Evolutionary conservation across 2,797 vertebrate species (phyloP), one percentile per base, ranked within the genome.

Genomic region (Lagorchestes hirsutus): DNA sequence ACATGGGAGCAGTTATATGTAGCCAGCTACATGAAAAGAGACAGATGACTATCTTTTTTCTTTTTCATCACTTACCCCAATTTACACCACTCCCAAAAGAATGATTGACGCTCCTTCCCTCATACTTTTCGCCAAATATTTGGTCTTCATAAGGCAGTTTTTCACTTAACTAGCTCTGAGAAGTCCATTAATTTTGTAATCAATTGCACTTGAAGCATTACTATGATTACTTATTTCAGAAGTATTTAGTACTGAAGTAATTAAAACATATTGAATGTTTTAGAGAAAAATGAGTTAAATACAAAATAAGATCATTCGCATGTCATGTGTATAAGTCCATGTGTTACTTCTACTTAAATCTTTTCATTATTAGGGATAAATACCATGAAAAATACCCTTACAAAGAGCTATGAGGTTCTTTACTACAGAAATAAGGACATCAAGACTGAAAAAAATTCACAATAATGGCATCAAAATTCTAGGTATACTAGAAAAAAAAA

Each of bases 401-500:
- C 95, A 95, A 98, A 98, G 98, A 97, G 96, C 98, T 97, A 98
- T 93, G 98, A 98, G 97, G 95, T 94, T 96, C 97, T 97, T 82
- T 95, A 98, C 96, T 96, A 14, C 97, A 96, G 98, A 97, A 98
- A 98, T 98, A 98, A 98, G 97, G 97, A 98, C 95, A 98, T 97
- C 74, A 97, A 98, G 97, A 98, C 98, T 98, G 97, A 97, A 98
- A 98, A 98, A 98, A 98, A 98, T 95, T 91, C 90, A 97, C 98
- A 98, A 98, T 98, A 98, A 98, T 95, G 98, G 98, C 97, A 98
- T 98, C 97, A 98, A 98, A 98, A 98, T 98, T 98, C 92, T 8
- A 98, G 95, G 98, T 98, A 97, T 97, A 98, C 96, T 97, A 96
- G 87, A 18, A n/a, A 67, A n/a, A 13, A 91, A 97, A 87, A 94